Percentiles rank a stretch among this genome's conserved stretches.
Evolutionary conservation across 2,888 invertebrate genomes (phyloP).

Genomic region (Rutpela maculata): DNA sequence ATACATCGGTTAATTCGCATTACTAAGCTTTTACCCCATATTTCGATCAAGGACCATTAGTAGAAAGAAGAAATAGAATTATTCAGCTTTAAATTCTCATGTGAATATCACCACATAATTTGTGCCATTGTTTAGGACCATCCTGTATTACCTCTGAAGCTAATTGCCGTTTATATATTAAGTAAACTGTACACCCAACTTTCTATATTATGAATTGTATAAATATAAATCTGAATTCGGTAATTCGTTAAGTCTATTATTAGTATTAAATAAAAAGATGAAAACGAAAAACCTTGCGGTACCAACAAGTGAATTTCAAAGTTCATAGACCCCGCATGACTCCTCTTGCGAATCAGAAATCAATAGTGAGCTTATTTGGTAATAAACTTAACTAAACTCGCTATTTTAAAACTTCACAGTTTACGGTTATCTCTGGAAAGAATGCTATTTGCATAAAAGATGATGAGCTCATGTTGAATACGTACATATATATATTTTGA

Average conservation of each 20-base stretch:
- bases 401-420: conserved; percentile 21
- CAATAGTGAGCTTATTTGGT: conserved; percentile 51
- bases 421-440: conserved; percentile 18
- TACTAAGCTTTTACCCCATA: too few species aligned
- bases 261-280: conserved; percentile 17
- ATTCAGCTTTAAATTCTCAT: too few species aligned
- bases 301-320: conserved; percentile 56
- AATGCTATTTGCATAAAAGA: neutral
- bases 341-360: conserved; percentile 56
- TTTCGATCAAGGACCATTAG: too few species aligned
- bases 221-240: conserved; percentile 11
- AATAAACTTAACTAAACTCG: conserved; percentile 38
- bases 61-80: too few species aligned
- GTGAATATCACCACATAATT: too few species aligned
- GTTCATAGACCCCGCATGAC: conserved; percentile 57
- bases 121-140: too few species aligned
- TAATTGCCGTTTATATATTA: neutral
- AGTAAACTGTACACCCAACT: neutral
- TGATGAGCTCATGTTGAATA: neutral
- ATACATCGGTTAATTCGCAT: too few species aligned
- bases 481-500: neutral
- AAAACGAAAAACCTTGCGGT: conserved; percentile 45
- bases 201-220: neutral
- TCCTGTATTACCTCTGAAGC: neutral
- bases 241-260: conserved; percentile 13